phyloP scores from a whole-genome alignment of 1,140 invertebrate genomes.

The Choristoneura fumiferana region DNA sequence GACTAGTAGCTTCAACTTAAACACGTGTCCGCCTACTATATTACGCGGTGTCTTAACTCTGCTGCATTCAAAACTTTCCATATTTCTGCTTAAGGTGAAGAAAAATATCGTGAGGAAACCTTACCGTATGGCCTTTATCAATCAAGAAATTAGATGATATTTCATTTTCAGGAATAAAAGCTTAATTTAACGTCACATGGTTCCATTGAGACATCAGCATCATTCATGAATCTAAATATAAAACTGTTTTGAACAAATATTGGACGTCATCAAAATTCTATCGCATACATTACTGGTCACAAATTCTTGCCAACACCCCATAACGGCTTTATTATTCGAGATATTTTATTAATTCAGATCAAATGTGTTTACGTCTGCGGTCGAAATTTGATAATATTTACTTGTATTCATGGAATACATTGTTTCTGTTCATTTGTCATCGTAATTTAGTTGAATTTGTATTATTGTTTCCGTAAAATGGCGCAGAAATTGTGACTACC shows the following conservation, averaged over 20 bases:
- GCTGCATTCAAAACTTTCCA: no score
- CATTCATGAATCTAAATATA: not conserved
- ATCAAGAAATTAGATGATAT: no score
- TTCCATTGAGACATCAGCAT: no score
- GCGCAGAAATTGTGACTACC: not conserved
- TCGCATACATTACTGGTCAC: not conserved
- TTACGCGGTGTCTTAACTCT: no score
- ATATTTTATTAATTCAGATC: not conserved
- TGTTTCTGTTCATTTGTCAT: not conserved
- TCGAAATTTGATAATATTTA: conserved; percentile 11
- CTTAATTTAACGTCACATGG: no score
- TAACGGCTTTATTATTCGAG: conserved; percentile 9
- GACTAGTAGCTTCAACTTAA: no score
- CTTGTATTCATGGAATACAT: not conserved
- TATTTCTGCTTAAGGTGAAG: no score
- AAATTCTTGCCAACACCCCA: not conserved
- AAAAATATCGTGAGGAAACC: no score
- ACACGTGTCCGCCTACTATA: no score
- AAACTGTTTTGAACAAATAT: not conserved
- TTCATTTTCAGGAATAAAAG: no score
- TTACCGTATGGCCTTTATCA: no score
- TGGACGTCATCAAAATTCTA: not conserved
- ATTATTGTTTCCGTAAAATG: conserved; percentile 1
- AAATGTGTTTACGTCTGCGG: conserved; percentile 1
- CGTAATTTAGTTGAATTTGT: not conserved